These are phyloP conservation scores for Apamea sordens DNA, from an alignment of 2,888 invertebrate genomes.

Conservation along the genomic window DNA sequence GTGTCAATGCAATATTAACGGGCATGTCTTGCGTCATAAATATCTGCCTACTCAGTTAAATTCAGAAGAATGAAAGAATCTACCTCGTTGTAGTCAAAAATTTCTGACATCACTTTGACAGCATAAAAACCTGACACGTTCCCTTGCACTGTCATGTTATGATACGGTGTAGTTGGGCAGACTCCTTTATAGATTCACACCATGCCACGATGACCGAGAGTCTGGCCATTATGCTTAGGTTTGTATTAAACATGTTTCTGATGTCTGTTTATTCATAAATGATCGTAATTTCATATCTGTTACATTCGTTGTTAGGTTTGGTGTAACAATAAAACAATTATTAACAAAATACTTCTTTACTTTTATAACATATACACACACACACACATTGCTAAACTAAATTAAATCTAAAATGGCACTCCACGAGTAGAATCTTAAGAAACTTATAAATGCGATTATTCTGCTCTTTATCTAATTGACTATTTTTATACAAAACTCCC, in stretches of 20 bases:
- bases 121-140: no score
- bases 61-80: neutral
- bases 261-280: neutral
- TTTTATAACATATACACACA: neutral
- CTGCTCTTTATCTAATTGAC: neutral
- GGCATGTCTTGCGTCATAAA: neutral
- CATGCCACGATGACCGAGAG: neutral
- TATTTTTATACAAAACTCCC: neutral
- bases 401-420: conserved; percentile 41
- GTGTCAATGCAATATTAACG: neutral
- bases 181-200: neutral
- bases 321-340: neutral
- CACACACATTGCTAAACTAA: conserved; percentile 7
- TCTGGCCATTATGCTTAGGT: no score
- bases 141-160: no score
- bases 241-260: neutral
- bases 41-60: neutral
- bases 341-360: neutral
- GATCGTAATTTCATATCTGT: neutral
- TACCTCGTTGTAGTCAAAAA: no score
- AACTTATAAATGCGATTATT: neutral
- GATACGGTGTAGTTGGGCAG: neutral
- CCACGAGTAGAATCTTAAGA: neutral
- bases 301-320: neutral
- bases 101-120: no score